Evolutionary conservation across 37 sponge, comb jelly and placozoan genomes (phyloP).

Genomic region (Ianthella basta): DNA sequence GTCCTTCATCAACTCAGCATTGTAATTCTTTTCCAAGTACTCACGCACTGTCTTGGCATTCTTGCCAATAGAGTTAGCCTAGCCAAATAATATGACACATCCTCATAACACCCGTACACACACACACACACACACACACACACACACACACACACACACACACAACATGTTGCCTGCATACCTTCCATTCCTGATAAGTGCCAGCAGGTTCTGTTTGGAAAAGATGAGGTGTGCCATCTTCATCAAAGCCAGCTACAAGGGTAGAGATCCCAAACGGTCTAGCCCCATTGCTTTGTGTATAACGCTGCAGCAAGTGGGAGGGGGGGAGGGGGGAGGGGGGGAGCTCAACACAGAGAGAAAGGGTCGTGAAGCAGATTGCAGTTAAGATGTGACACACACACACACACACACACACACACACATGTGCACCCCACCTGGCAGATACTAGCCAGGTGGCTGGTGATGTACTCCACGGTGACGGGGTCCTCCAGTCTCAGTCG

Average conservation of each 20-base stretch:
- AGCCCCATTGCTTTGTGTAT: slow-evolving; percentile 92
- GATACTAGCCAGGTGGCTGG: slow-evolving; percentile 86
- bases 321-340: too few relatives aligned
- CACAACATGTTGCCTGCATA: too few relatives aligned
- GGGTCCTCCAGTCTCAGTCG: slow-evolving; percentile 95
- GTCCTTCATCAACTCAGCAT: slow-evolving; percentile 76
- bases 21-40: slow-evolving; percentile 95
- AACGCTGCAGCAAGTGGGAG: slow-evolving; percentile 51
- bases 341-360: background rate
- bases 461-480: slow-evolving; percentile 96
- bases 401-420: slow-evolving; percentile 24
- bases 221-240: slow-evolving; percentile 83
- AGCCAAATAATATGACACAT: slow-evolving; percentile 4
- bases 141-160: background rate
- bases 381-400: background rate
- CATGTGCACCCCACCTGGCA: slow-evolving; percentile 79
- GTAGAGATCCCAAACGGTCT: slow-evolving; percentile 97
- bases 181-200: slow-evolving; percentile 98
- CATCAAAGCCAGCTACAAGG: slow-evolving; percentile 96
- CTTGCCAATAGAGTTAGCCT: slow-evolving; percentile 95
- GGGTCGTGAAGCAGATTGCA: background rate
- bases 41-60: slow-evolving; percentile 97
- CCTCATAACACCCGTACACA: background rate
- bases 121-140: background rate
- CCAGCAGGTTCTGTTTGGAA: slow-evolving; percentile 99